A percentile compares a stretch with the other conserved stretches of the same genome.
Evolutionary conservation across 2,113 vertebrate genomes (phyloP).

Genomic region (Muntiacus muntjak): DNA sequence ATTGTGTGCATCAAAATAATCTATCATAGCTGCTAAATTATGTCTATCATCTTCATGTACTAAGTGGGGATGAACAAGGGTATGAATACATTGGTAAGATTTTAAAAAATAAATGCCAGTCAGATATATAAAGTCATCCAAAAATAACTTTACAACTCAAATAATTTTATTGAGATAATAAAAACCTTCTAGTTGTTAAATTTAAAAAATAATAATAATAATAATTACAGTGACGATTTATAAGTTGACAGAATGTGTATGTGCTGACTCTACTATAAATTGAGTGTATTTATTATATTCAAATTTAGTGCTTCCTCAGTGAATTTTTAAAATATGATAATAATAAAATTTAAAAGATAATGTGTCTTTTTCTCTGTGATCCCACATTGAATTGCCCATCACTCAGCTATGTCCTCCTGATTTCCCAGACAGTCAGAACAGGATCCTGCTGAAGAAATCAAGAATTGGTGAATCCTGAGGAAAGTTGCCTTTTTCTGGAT

Average conservation of each 20-base stretch:
- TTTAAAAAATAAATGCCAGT: background rate
- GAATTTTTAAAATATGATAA: background rate
- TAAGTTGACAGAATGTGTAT: background rate
- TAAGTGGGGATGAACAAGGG: background rate
- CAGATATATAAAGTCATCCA: background rate
- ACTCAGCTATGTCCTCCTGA: background rate
- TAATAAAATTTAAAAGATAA: background rate
- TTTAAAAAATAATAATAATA: background rate
- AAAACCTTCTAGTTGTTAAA: background rate
- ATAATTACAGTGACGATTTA: background rate
- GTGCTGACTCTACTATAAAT: background rate
- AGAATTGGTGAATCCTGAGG: background rate
- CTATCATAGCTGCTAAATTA: background rate
- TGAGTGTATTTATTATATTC: background rate
- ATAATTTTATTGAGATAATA: background rate
- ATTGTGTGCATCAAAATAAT: background rate
- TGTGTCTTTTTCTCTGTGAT: background rate
- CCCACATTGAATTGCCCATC: background rate
- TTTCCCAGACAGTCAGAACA: background rate
- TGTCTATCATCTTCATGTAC: background rate
- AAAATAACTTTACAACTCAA: background rate
- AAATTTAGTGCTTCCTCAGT: background rate
- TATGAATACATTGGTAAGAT: background rate
- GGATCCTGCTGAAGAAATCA: background rate
- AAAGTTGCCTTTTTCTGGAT: background rate